Conservation (phyloP, 1,140 invertebrate genomes). For the Oreohelix idahoensis region DNA sequence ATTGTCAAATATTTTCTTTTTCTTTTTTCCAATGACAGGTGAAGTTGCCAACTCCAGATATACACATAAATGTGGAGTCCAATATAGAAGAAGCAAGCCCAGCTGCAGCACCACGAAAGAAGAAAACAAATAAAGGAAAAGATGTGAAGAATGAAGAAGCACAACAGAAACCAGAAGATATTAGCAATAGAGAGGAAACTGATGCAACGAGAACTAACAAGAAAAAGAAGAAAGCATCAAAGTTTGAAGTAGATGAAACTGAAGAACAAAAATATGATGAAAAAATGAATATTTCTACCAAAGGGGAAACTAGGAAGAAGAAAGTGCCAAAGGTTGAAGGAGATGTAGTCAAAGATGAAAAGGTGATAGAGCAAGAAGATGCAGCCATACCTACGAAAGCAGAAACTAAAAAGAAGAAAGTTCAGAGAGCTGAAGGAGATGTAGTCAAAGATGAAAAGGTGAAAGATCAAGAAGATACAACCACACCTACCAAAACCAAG, state of each 20-base stretch:
- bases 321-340: conserved; percentile 11
- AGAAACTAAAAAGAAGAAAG: conserved; percentile 42
- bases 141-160: neutral
- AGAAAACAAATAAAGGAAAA: conserved; percentile 5
- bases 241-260: conserved; percentile 27
- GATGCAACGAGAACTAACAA: conserved; percentile 17
- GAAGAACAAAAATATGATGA: neutral
- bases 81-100: neutral
- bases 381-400: neutral
- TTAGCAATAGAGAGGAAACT: neutral
- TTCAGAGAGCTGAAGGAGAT: neutral
- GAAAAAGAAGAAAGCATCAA: conserved; percentile 49
- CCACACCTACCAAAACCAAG: conserved; percentile 12
- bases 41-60: conserved; percentile 13
- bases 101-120: neutral
- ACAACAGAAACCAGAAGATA: neutral
- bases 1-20: no score
- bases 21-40: neutral
- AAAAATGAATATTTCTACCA: neutral
- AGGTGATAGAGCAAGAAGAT: conserved; percentile 30
- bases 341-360: neutral
- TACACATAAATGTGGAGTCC: neutral
- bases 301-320: conserved; percentile 35
- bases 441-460: neutral
- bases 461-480: conserved; percentile 24